Base-by-base conservation (phyloP, 2,113 vertebrate species). In the Dolichallabes microphthalmus region DNA sequence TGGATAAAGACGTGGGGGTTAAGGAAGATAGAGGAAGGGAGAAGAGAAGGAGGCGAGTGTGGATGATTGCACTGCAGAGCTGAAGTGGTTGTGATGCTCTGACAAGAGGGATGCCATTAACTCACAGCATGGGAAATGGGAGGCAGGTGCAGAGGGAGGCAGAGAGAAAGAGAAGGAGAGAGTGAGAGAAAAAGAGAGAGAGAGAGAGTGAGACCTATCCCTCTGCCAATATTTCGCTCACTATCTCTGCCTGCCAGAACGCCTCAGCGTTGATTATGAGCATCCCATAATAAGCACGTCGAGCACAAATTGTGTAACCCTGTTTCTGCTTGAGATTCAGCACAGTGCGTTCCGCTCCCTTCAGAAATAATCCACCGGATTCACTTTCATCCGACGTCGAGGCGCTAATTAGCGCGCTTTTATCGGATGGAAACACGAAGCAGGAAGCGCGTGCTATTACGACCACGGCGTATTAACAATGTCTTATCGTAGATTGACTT, bases 71-170 rank as follows among this genome's bases (percentile, higher is more conserved):
- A 83, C 78, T 27, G 74, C 39, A 27, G 66, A 75, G 75, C 86
- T 86, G 60, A 85, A 89, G 86, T 83, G 83, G 74, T 64, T 86
- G 78, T 83, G 88, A 82, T 80, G 84, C 83, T 82, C 80, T 78
- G 86, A 85, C 30, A 27, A 89, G 83, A 89, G 69, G 86, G 80
- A 87, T 87, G 83, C 80, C 86, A 89, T 89, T 87, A 87, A 83
- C 60, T 76, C 80, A 61, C 86, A 85, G 88, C 83, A 60, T 80
- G 85, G 80, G 79, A 87, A 89, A 87, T 89, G 80, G 80, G 83
- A 80, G 68, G 53, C 88, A 89, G 88, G 88, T 89, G 86, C 85
- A 79, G 12, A 76, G 58, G 78, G 19, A 83, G 27, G 78, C n/a
- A 85, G 61, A 88, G 86, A 89, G 2, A 68, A 30, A 68, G 19